Conservation (phyloP, 2,888 invertebrate species). For the Cacoxenus indagator region DNA sequence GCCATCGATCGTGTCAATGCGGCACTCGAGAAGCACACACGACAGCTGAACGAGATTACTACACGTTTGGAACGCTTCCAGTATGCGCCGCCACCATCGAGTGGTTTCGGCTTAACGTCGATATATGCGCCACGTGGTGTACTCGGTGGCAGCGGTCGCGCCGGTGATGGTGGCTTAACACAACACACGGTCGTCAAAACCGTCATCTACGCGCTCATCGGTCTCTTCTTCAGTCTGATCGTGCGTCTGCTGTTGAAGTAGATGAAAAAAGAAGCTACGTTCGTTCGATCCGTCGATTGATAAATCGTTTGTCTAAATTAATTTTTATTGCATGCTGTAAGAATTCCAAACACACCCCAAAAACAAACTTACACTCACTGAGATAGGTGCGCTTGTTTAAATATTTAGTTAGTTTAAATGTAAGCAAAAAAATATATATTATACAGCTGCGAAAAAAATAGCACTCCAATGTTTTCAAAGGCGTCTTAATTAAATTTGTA, state of each 20-base stretch:
- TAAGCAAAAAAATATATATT: neutral
- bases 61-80: slow-evolving; percentile 65
- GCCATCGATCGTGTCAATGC: slow-evolving; percentile 72
- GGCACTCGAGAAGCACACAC: slow-evolving; percentile 72
- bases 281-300: neutral
- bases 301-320: neutral
- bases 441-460: neutral
- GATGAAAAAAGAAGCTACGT: slow-evolving; percentile 3
- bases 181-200: slow-evolving; percentile 58
- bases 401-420: neutral
- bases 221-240: slow-evolving; percentile 55
- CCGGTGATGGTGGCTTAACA: slow-evolving; percentile 48
- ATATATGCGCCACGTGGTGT: slow-evolving; percentile 27
- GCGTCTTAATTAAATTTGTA: no score
- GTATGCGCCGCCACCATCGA: slow-evolving; percentile 50
- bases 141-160: slow-evolving; percentile 30
- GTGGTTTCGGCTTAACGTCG: neutral
- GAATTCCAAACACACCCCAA: neutral
- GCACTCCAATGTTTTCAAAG: no score
- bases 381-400: neutral
- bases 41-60: slow-evolving; percentile 70
- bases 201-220: slow-evolving; percentile 57
- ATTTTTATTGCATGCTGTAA: neutral
- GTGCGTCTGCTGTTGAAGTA: slow-evolving; percentile 65
- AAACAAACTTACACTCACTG: neutral